Conservation (phyloP, 2,113 vertebrate genomes). For the Epinephelus moara region DNA sequence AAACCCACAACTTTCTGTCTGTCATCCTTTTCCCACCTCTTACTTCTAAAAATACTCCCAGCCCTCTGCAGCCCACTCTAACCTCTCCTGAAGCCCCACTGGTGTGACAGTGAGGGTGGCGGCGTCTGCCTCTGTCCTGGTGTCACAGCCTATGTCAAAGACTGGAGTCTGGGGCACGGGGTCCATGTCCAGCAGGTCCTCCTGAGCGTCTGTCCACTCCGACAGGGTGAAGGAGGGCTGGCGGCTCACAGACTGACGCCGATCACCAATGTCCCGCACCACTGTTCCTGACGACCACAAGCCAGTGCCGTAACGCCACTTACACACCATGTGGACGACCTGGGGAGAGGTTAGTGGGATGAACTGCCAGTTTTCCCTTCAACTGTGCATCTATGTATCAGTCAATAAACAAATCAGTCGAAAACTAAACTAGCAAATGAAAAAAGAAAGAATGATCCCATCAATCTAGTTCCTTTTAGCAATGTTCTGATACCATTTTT, state of each 20-base stretch:
- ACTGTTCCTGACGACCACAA: slow-evolving; percentile 67
- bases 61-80: slow-evolving; percentile 36
- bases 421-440: not conserved
- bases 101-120: slow-evolving; percentile 92
- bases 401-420: not conserved
- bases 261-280: slow-evolving; percentile 84
- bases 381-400: not conserved
- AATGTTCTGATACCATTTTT: too few relatives aligned
- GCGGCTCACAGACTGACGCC: slow-evolving; percentile 95
- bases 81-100: slow-evolving; percentile 98
- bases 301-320: slow-evolving; percentile 67
- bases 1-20: not conserved
- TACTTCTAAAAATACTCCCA: not conserved
- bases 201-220: slow-evolving; percentile 94
- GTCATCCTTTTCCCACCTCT: not conserved
- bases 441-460: not conserved
- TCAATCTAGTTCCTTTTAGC: not conserved
- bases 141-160: slow-evolving; percentile 92
- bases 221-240: slow-evolving; percentile 98
- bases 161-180: slow-evolving; percentile 92
- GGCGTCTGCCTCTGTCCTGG: slow-evolving; percentile 90
- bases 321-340: slow-evolving; percentile 84
- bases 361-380: too few relatives aligned
- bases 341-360: slow-evolving; percentile 59
- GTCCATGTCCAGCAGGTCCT: slow-evolving; percentile 93